Base-by-base conservation (phyloP, 2,113 vertebrate species). In the Oncorhynchus gorbuscha region DNA sequence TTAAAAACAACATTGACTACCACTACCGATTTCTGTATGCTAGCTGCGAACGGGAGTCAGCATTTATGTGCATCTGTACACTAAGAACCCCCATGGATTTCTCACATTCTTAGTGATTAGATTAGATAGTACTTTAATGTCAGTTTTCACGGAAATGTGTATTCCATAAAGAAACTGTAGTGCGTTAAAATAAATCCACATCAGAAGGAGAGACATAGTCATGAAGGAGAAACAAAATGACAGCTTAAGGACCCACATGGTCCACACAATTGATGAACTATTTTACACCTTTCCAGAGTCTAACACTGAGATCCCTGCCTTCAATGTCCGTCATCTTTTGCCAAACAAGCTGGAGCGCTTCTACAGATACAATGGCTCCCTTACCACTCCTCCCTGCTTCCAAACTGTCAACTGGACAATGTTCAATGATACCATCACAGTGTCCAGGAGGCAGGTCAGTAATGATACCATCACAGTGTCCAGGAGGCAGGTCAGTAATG, bases 351-450 rank as follows among this genome's bases (percentile, higher is more conserved):
- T 97, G 80, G 86, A 92, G 18, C 82, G 49, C 65, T 97, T 95
- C 83, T 97, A 94, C 77, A 93, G 90, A 71, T 97, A 97, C 65
- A 91, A 91, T 0, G 96, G 96, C 1, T 97, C 95, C 11, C 90
- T 97, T 76, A 97, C 95, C 67, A 96, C 95, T 2, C 96, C 96
- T 0, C 93, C 94, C 1, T 97, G 95, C 74, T 92, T 84, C 74
- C 93, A 96, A 83, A 86, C 93, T 0, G 95, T 97, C 79, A 95
- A 92, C 88, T 97, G 96, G 96, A 96, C 94, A 0, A 16, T 97
- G 74, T 96, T 97, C 85, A 96, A 95, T 81, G 90, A 95, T 39
- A 95, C 95, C 0, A 69, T 96, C 82, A 79, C 22, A 61, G 86
- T 97, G 14, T 96, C 95, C 5, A 85, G 67, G 14, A 79, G 80